Evolutionary conservation across 2,888 invertebrate species (phyloP).

Genomic region (Philonicus albiceps): DNA sequence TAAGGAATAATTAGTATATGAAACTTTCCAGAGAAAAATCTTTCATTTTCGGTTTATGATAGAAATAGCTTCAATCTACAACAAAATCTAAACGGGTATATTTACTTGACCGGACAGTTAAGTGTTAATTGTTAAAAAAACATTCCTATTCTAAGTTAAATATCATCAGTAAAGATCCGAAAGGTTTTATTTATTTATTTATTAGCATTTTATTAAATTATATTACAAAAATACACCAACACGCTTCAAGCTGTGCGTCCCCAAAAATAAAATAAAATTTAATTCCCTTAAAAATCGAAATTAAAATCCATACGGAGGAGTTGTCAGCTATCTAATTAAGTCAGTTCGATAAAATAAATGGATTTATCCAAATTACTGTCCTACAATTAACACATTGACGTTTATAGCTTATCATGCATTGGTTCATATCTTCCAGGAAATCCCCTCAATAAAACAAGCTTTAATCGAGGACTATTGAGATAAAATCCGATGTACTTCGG

Average conservation of each 20-base stretch:
- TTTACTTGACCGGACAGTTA: no score
- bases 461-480: neutral
- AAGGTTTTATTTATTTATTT: no score
- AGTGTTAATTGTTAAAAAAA: no score
- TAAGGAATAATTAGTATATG: no score
- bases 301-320: neutral
- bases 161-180: no score
- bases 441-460: neutral
- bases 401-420: neutral
- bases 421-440: neutral
- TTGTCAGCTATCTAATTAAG: neutral
- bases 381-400: neutral
- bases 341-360: neutral
- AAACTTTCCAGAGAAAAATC: no score
- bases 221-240: neutral
- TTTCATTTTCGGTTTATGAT: no score
- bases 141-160: no score
- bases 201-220: no score
- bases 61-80: no score
- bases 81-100: no score
- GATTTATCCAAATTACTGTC: neutral
- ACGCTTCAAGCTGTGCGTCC: neutral
- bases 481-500: neutral
- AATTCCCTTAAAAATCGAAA: neutral
- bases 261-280: neutral